Conservation (phyloP, 2,113 vertebrate genomes). For the Cryptomyrus ogoouensis region DNA sequence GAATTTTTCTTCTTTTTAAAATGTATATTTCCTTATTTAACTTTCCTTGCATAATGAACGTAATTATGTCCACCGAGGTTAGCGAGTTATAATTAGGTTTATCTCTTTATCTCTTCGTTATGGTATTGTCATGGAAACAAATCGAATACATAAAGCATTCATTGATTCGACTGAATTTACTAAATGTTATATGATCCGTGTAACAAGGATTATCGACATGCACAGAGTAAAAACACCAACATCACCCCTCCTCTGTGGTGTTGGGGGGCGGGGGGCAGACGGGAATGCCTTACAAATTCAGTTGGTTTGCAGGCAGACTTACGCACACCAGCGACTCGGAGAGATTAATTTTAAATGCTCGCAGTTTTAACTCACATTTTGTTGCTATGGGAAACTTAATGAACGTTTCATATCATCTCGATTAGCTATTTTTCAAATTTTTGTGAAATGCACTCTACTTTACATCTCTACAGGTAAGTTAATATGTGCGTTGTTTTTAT, state of each 20-base stretch:
- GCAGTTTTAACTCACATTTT: neutral
- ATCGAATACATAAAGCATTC: neutral
- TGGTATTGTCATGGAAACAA: neutral
- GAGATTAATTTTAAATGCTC: neutral
- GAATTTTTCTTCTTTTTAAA: neutral
- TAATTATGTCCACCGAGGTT: neutral
- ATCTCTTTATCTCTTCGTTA: neutral
- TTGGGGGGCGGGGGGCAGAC: neutral
- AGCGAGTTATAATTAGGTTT: neutral
- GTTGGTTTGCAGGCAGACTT: neutral
- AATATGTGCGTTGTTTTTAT: neutral
- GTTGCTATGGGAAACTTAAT: neutral
- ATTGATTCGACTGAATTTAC: neutral
- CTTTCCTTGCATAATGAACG: neutral
- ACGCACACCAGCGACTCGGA: neutral
- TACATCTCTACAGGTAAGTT: neutral
- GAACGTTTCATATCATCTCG: neutral
- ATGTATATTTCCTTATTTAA: neutral
- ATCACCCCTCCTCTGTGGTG: neutral
- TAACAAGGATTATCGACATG: neutral
- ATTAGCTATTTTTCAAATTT: neutral
- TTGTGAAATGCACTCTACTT: neutral
- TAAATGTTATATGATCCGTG: neutral
- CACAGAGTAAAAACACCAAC: neutral
- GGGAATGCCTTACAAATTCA: neutral